Evolutionary conservation across 2,797 vertebrate genomes (phyloP), one percentile per base, ranked within the genome.

Genomic region (Decapterus maruadsi): DNA sequence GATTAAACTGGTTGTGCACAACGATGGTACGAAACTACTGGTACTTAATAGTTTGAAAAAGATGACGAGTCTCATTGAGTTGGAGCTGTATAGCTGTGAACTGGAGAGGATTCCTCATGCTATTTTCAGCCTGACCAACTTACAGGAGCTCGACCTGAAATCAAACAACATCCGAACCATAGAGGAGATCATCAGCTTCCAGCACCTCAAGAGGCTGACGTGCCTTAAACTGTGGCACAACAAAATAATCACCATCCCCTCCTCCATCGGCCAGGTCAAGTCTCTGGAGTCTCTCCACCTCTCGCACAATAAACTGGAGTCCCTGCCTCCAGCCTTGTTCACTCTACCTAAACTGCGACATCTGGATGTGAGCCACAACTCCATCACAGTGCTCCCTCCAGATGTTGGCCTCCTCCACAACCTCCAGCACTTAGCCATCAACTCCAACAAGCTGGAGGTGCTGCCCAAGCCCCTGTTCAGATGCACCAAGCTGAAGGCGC

Each of bases 171-270:
- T 99, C 86, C 96, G 96, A 72, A 99, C 97, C 86, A 98, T 99
- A 53, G 98, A 99, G 91, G 98, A 99, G 94, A 95, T 99, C 85
- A 97, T 99, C 86, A 99, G 97, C 92, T 99, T 99, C 91, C 98
- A 99, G 90, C 97, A 99, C 88, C 95, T 99, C 65, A 99, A 97
- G 95, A 97, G 97, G 91, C 90, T 99, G 86, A 97, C 96, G 17
- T 99, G 97, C 92, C 96, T 99, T 70, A 99, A 99, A 88, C 90
- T 99, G 80, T 99, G 98, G 98, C 96, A 99, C 95, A 99, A 99
- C 94, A 99, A 98, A 93, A 99, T 99, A 59, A 95, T 95, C 53
- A 95, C 89, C 89, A 98, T 99, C 94, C 97, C 98, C n/a, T 91
- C 96, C 78, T 97, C 97, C 73, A 97, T 99, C 11, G 96, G 94